Evolutionary conservation across 1,140 invertebrate genomes (phyloP).

Genomic region (Macrobrachium rosenbergii): DNA sequence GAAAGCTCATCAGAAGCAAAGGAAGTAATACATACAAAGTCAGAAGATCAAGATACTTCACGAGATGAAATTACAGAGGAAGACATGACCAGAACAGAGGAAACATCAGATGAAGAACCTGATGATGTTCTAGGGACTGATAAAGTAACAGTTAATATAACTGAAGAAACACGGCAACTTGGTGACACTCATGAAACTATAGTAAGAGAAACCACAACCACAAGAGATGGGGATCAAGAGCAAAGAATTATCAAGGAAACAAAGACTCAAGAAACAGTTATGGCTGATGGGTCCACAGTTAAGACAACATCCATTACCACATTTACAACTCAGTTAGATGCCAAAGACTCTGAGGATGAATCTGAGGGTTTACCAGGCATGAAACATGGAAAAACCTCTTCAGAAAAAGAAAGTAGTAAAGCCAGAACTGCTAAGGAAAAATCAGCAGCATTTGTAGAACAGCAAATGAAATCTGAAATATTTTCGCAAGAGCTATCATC

Average conservation of each 20-base stretch:
- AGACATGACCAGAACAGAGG: conserved; percentile 57
- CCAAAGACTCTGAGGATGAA: conserved; percentile 43
- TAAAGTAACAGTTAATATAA: conserved; percentile 55
- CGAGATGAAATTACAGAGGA: conserved; percentile 58
- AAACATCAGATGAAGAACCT: conserved; percentile 56
- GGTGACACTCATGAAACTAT: conserved; percentile 64
- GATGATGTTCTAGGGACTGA: conserved; percentile 14
- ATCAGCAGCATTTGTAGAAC: conserved; percentile 65
- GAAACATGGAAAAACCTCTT: not conserved
- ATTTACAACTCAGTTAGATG: conserved; percentile 65
- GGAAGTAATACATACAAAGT: conserved; percentile 40
- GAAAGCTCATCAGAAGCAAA: conserved; percentile 59
- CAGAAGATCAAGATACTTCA: conserved; percentile 54
- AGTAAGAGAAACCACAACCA: conserved; percentile 64
- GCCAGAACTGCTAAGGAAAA: conserved; percentile 55
- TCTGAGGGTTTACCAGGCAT: not conserved
- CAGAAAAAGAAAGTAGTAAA: conserved; percentile 26
- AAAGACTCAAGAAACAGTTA: conserved; percentile 65
- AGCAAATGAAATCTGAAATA: conserved; percentile 66
- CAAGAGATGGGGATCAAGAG: conserved; percentile 62
- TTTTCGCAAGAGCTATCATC: conserved; percentile 64
- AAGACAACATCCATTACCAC: conserved; percentile 66
- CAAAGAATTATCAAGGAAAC: conserved; percentile 65
- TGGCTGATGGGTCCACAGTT: conserved; percentile 65
- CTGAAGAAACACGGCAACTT: conserved; percentile 55